These are phyloP conservation scores for Cosmopolites sordidus DNA, from an alignment of 2,888 invertebrate species.

Conservation along the genomic window DNA sequence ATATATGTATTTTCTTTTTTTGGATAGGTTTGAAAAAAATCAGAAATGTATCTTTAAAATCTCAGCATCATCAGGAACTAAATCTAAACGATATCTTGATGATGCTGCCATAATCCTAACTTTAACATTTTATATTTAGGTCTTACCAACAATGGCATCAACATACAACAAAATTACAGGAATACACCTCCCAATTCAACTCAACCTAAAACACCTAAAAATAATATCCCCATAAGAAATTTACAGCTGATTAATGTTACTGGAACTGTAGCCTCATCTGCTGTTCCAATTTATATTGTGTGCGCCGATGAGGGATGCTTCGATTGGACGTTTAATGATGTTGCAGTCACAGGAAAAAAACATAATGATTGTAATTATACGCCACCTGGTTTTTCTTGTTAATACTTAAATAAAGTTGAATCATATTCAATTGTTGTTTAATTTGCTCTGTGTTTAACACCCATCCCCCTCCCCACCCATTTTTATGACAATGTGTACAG, in stretches of 20 bases:
- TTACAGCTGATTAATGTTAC: constrained; percentile 18
- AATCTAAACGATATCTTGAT: no score
- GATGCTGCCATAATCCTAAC: no score
- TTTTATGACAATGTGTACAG: no score
- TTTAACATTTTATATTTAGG: no score
- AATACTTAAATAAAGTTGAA: constrained; percentile 1
- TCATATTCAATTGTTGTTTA: no score
- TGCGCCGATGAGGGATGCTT: constrained; percentile 29
- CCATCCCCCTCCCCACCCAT: no score
- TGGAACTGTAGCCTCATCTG: constrained; percentile 16
- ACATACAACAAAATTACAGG: constrained; percentile 28
- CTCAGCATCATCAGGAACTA: no score
- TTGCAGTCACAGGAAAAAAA: constrained; percentile 20
- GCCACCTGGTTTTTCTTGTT: constrained; percentile 18
- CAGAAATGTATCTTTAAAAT: no score
- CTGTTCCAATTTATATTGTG: constrained; percentile 26
- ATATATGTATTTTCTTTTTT: no score
- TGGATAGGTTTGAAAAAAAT: no score
- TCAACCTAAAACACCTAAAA: not conserved
- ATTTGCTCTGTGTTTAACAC: no score
- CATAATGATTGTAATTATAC: constrained; percentile 21
- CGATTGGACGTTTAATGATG: constrained; percentile 24
- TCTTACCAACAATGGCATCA: constrained; percentile 22
- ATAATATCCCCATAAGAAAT: constrained; percentile 28
- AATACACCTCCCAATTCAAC: constrained; percentile 11